phyloP scores from a whole-genome alignment of 2,113 vertebrate species.

The Cyanoderma ruficeps region DNA sequence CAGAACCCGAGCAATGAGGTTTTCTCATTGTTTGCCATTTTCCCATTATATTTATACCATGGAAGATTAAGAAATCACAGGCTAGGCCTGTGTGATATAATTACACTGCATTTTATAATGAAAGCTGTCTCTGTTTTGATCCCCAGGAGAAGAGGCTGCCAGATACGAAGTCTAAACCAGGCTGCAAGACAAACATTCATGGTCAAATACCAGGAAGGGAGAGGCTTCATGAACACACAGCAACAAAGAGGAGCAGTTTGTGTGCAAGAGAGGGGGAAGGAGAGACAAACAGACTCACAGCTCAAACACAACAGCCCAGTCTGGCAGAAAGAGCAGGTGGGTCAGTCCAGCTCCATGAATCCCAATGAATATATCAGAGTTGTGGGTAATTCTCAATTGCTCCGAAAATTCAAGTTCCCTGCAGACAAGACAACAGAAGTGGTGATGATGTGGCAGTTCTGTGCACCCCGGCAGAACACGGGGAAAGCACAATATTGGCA shows the following conservation, averaged over 20 bases:
- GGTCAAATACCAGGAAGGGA: neutral
- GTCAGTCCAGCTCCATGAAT: conserved; percentile 97
- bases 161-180: neutral
- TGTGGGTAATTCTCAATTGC: conserved; percentile 90
- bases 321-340: conserved; percentile 94
- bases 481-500: neutral
- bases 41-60: neutral
- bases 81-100: neutral
- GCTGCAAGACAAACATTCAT: neutral
- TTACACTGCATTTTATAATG: neutral
- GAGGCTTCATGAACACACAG: neutral
- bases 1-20: neutral
- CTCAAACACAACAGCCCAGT: conserved; percentile 97
- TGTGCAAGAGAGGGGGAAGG: neutral
- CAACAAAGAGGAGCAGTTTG: neutral
- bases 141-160: neutral
- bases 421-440: neutral
- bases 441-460: neutral
- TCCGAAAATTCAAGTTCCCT: conserved; percentile 91
- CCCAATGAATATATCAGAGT: conserved; percentile 97
- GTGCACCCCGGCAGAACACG: neutral
- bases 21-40: neutral
- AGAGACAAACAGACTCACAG: conserved; percentile 80
- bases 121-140: neutral
- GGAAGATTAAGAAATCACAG: neutral